Conservation (phyloP, 2,888 invertebrate genomes). For the Drosophila fungiperda region DNA sequence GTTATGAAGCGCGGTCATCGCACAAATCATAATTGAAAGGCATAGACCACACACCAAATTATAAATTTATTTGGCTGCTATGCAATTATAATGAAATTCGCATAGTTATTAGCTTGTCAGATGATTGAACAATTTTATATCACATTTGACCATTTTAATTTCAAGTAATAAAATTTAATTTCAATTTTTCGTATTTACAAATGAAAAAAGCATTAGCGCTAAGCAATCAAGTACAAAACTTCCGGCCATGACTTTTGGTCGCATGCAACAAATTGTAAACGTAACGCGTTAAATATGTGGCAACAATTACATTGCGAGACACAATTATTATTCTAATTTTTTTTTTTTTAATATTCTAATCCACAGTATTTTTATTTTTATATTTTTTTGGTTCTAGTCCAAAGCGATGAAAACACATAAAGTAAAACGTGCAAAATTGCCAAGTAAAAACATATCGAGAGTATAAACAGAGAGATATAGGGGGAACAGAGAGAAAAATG, state of each 20-base stretch:
- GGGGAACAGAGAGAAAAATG: slow-evolving; percentile 31
- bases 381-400: slow-evolving; percentile 6
- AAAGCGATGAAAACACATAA: slow-evolving; percentile 41
- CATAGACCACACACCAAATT: slow-evolving; percentile 44
- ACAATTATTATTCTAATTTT: neutral
- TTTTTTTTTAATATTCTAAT: slow-evolving; percentile 10
- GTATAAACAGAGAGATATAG: slow-evolving; percentile 27
- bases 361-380: slow-evolving; percentile 1
- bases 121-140: neutral
- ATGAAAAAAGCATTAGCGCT: slow-evolving; percentile 41
- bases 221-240: slow-evolving; percentile 33
- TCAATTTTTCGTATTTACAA: slow-evolving; percentile 35
- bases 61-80: slow-evolving; percentile 51
- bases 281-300: neutral
- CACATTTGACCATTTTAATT: slow-evolving; percentile 7
- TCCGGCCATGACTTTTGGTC: slow-evolving; percentile 10
- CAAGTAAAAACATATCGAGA: slow-evolving; percentile 38
- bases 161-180: slow-evolving; percentile 22
- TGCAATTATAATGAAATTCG: slow-evolving; percentile 68
- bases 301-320: slow-evolving; percentile 13
- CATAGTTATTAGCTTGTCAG: slow-evolving; percentile 37
- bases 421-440: slow-evolving; percentile 51
- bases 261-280: slow-evolving; percentile 49
- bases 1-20: slow-evolving; percentile 7
- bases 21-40: slow-evolving; percentile 57